A percentile compares a stretch with the other conserved stretches of the same genome.
phyloP scores from a whole-genome alignment of 2,113 vertebrate genomes.

The Chiloscyllium plagiosum region DNA sequence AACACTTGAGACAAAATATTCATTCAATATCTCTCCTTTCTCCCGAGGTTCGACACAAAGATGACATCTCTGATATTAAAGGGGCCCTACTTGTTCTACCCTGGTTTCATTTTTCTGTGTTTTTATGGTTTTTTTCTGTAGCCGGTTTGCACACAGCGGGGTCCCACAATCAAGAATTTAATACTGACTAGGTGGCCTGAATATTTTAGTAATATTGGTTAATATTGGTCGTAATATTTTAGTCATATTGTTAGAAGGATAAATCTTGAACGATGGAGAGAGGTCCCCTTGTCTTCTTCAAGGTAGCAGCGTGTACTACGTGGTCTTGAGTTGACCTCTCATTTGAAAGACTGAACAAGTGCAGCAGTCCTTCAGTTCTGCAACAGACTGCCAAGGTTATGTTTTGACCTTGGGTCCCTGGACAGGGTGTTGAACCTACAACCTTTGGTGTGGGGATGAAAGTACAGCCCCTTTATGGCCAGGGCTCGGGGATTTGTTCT shows the following conservation, averaged over 20 bases:
- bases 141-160: too few species aligned
- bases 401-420: too few species aligned
- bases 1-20: too few species aligned
- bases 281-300: too few species aligned
- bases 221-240: background rate
- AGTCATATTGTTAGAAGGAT: background rate
- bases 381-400: background rate
- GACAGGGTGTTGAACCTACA: background rate
- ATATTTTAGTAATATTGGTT: background rate
- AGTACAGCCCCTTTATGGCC: background rate
- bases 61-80: too few species aligned
- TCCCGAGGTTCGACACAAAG: too few species aligned
- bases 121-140: background rate
- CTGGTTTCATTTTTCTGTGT: background rate
- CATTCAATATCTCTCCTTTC: too few species aligned
- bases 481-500: background rate
- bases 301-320: too few species aligned
- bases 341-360: too few species aligned
- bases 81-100: background rate
- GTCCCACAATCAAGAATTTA: background rate
- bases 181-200: background rate
- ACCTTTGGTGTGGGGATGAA: background rate
- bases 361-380: too few species aligned
- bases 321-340: too few species aligned
- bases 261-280: background rate